Base-by-base conservation (phyloP, 2,113 vertebrate genomes). In the Oreotrochilus melanogaster region DNA sequence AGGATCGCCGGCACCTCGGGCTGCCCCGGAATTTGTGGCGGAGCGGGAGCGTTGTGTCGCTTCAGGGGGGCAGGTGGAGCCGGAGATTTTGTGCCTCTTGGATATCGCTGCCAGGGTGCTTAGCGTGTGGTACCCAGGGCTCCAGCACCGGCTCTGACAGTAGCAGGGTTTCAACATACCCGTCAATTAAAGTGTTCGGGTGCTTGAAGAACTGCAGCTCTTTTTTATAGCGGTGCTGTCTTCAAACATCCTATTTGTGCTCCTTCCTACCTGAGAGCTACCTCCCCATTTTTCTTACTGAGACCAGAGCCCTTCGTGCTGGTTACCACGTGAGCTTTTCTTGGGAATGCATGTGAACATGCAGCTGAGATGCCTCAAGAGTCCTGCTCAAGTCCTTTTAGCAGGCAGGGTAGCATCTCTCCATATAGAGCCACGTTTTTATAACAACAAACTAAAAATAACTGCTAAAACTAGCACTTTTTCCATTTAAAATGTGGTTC, bases 401-500 rank as follows among this genome's bases (percentile, higher is more conserved):
- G 71, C 71, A 62, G 78, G 33, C 84, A 69, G 58, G 87, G 81
- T 57, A 70, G 61, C 62, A 33, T 73, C 67, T 47, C 60, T 42
- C 28, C 50, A 65, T 54, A 16, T 23, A 43, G 62, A 91, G 31
- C 50, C 74, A 43, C 58, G 3, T 65, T 88, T 78, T 85, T 86
- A 45, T 91, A 91, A 83, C 64, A 82, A 91, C 92, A 86, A 96
- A 95, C 89, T 95, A 83, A 92, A 96, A 96, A 93, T 92, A 95
- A 90, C 78, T 60, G 74, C 93, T 93, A 91, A 96, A 96, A 88
- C 95, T 86, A 81, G 92, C 92, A 79, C 85, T 89, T 93, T 88
- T 47, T 85, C 88, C 45, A 62, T 95, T 83, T 82, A 92, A 88
- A 62, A 91, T 45, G 84, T 89, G 81, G 54, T 65, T 94, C 94